Evolutionary conservation across 2,888 invertebrate species (phyloP), one percentile per base, ranked within the genome.

Genomic region (Lasioglossum malachurum): DNA sequence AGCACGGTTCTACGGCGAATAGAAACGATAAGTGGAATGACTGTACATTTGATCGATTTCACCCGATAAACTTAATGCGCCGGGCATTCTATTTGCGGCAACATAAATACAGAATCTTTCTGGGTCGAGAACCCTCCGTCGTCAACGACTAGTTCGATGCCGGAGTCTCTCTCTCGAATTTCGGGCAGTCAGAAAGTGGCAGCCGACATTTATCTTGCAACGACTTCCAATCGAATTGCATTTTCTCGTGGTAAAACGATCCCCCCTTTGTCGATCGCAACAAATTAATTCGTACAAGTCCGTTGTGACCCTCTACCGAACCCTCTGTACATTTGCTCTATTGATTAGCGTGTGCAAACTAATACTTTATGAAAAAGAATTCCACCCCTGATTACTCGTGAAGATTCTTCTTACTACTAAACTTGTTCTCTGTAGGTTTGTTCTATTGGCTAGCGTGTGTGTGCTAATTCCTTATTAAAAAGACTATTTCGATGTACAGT

Each of bases 51-150:
- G 31, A 31, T 41, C 77, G 69, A 77, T 57, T 53, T 38, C 53
- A n/a, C n/a, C 14, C 49, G 44, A 78, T 74, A 75, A 81, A 75
- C 71, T 78, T 31, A 3, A 53, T 73, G 64, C 23, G 74, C 41
- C 44, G 19, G 38, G 53, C 67, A 57, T 67, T 69, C 78, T 78
- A 60, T 73, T 78, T 38, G 57, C 44, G 79, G 76, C 16, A 31
- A 87, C 85, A 85, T 79, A 85, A 87, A 87, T 85, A 85, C 67
- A 71, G 78, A 82, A 83, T 82, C 75, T 89, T 89, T 89, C 87
- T 89, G 71, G 89, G 89, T 89, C 89, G 89, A 80, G 83, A 38
- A 73, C 80, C 82, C 76, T 78, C 49, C 64, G 64, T 75, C 77
- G 86, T 78, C 78, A 81, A 86, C 81, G 85, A 60, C 67, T 76